phyloP scores from a whole-genome alignment of 2,797 vertebrate genomes.

The Scyliorhinus canicula region DNA sequence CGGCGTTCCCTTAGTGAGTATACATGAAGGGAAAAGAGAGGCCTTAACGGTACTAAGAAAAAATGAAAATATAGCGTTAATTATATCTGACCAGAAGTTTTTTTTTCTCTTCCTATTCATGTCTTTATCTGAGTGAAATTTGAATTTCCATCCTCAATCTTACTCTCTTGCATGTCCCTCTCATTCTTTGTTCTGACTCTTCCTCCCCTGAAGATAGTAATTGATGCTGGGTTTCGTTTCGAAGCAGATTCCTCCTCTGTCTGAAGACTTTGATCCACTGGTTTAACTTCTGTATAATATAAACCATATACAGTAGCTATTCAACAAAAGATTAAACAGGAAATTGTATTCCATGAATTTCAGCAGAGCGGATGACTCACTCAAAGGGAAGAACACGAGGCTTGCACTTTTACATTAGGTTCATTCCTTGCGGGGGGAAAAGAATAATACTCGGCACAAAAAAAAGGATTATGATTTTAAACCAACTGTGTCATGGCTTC shows the following conservation, averaged over 20 bases:
- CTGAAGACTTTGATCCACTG: constrained; percentile 11
- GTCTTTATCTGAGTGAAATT: background rate
- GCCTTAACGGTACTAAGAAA: background rate
- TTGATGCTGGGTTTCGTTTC: background rate
- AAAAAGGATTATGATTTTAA: constrained; percentile 16
- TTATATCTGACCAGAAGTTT: background rate
- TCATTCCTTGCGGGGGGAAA: background rate
- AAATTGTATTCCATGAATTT: background rate
- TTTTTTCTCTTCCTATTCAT: background rate
- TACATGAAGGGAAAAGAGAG: constrained; percentile 8
- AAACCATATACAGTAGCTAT: constrained; percentile 18
- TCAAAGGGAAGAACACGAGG: background rate
- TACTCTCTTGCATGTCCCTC: background rate
- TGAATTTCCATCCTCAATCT: background rate
- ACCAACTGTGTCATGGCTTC: background rate
- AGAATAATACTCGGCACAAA: background rate
- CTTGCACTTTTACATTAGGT: background rate
- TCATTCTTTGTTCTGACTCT: background rate
- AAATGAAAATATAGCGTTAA: constrained; percentile 19
- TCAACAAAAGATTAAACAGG: constrained; percentile 36
- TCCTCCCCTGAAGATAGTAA: background rate
- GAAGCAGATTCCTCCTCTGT: background rate
- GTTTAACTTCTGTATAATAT: constrained; percentile 24
- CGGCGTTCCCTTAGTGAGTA: background rate
- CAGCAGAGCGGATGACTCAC: background rate